phyloP scores from a whole-genome alignment of 2,888 invertebrate genomes.

The Epinotia brunnichana region DNA sequence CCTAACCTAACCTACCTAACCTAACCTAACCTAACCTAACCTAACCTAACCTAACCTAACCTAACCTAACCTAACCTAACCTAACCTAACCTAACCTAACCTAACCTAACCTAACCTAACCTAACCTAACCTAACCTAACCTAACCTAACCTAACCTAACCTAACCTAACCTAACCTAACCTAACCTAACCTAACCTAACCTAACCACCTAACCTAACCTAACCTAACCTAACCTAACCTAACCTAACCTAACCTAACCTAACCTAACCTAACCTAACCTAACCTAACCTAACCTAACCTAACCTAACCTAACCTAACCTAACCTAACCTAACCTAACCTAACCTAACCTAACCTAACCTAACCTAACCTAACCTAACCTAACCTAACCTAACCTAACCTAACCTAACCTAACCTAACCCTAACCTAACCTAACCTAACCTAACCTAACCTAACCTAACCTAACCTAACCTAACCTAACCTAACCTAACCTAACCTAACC shows the following conservation, averaged over 20 bases:
- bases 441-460: constrained; percentile 49
- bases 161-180: constrained; percentile 44
- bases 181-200: constrained; percentile 44
- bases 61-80: constrained; percentile 50
- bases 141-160: constrained; percentile 44
- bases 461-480: constrained; percentile 49
- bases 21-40: constrained; percentile 32
- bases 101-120: constrained; percentile 11
- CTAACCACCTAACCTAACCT: constrained; percentile 42
- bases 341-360: constrained; percentile 43
- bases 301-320: too few relatives aligned
- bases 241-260: too few relatives aligned
- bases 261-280: too few relatives aligned
- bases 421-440: constrained; percentile 45
- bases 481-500: constrained; percentile 50
- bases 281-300: too few relatives aligned
- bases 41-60: constrained; percentile 48
- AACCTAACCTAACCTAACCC: constrained; percentile 46
- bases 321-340: too few relatives aligned
- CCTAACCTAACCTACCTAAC: too few relatives aligned
- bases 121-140: constrained; percentile 43
- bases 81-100: constrained; percentile 50
- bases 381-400: constrained; percentile 49
- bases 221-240: constrained; percentile 44
- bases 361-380: constrained; percentile 46